Base-by-base conservation (phyloP, 2,113 vertebrate species). In the Scatophagus argus region DNA sequence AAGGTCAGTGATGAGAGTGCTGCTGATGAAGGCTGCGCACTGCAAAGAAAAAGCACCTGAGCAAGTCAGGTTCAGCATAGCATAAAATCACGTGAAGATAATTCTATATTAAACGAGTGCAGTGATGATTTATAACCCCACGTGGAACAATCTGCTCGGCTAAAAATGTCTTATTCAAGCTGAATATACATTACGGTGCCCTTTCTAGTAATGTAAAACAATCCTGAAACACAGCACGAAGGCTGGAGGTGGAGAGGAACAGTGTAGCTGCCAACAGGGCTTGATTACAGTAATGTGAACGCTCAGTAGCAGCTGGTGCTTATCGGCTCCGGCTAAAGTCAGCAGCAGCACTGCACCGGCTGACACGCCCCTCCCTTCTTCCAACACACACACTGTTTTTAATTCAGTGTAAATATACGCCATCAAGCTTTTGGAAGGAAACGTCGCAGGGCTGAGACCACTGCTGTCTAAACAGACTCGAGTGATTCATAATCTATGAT, bases 271-370 rank as follows among this genome's bases (percentile, higher is more conserved):
- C 83, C 83, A 86, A 56, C 66, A 36, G 25, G 81, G 89, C 62
- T 89, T 78, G 81, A 84, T 89, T 88, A 89, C 90, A 83, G 90
- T 83, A 88, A 90, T 68, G 83, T 89, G 89, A 90, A 89, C 27
- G 44, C 74, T 82, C 72, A 70, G 83, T 59, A 89, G 86, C 91
- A 92, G 90, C 90, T 93, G 89, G 86, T 79, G 68, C 77, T 79
- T 56, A 85, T 76, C 32, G 10, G 77, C 74, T 62, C 74, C 2
- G 46, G 63, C 59, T 87, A 76, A 80, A 76, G 77, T 87, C 87
- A 86, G 84, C 66, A 75, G 62, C 67, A 58, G 31, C 74, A 38
- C 74, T 46, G 79, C 87, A 75, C 56, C 32, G 62, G 60, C 81
- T 78, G 79, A 85, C 79, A 81, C 75, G 52, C 82, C 81, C 81